Base-by-base conservation (phyloP, 2,113 vertebrate species). In the Lasiurus cinereus region DNA sequence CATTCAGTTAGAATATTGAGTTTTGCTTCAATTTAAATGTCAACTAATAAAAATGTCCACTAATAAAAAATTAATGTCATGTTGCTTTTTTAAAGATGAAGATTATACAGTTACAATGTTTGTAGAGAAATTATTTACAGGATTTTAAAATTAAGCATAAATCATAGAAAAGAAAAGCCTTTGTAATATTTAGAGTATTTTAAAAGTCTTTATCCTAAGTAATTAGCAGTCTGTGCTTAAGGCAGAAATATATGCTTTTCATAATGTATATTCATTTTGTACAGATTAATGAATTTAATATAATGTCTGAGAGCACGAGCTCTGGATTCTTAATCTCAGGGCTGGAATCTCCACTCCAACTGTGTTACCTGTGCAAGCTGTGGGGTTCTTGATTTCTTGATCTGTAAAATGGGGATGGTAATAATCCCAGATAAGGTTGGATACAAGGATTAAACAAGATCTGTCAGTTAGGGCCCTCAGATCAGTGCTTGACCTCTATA, bases 101-200 rank as follows among this genome's bases (percentile, higher is more conserved):
- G 22, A 64, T 62, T 24, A 67, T 76, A 27, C 22, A 62, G 76
- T 96, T 48, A 46, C n/a, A 79, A 43, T 13, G 5, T 80, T 89
- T 91, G 24, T 91, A 50, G 86, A 93, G 67, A 93, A 94, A 95
- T 93, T 92, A 87, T 36, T 94, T 80, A 31, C 4, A 95, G 29
- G 69, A 52, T 88, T 93, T 66, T 24, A 36, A 11, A 79, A 46
- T 88, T 92, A 92, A 89, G n/a, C 7, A 1, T 50, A 76, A 79
- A 48, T 77, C 66, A 82, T 27, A 76, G 70, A 93, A 94, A 83
- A 79, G 74, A 94, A 94, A 80, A 83, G 24, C 62, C 82, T 90
- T 93, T 93, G 18, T 83, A 88, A 46, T 73, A 79, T 56, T 64
- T 64, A 92, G 31, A 62, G 31, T 36, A 90, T 90, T 88, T 77